Base-by-base conservation (phyloP, 2,797 vertebrate species). In the Pseudochirops corinnae region DNA sequence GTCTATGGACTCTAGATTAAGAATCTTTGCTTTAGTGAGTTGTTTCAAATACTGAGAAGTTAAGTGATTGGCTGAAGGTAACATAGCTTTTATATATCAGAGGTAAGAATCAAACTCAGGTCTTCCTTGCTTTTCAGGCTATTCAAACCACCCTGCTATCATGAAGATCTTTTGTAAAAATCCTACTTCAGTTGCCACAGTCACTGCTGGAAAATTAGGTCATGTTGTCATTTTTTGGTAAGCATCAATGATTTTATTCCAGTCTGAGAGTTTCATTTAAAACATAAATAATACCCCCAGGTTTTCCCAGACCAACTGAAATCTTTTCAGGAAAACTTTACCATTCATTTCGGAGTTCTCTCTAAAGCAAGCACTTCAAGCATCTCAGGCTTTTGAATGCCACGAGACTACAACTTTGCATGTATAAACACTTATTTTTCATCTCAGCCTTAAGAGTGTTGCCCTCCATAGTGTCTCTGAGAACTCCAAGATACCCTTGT, bases 391-490 rank as follows among this genome's bases (percentile, higher is more conserved):
- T 94, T 92, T 93, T 94, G n/a, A 16, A 96, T 55, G 94, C 5
- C 92, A 39, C 16, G 82, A 92, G 52, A 55, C 52, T 94, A 92
- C 52, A 14, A 90, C 92, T 60, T 93, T 96, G 11, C 90, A 90
- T 91, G 55, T 91, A 2, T 91, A 33, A 52, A 91, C 13, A 33
- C 28, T 97, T 95, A 96, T 95, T 96, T 95, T 74, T 95, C 57
- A 92, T 74, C 90, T 97, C 93, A 96, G 93, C 82, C 96, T 87
- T 94, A 31, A 33, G 33, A 91, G 56, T 91, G 5, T 90, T n/a
- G 39, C 67, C 10, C 39, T 96, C 50, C 92, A 92, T 16, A 95
- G 82, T 90, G 96, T 96, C 97, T 93, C 74, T 82, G 92, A 50
- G 95, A 97, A 94, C 13, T 91, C 55, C 50, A 90, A 82, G 39